These are phyloP conservation scores for Tortrix viridana DNA, from an alignment of 2,888 invertebrate genomes.

Conservation along the genomic window DNA sequence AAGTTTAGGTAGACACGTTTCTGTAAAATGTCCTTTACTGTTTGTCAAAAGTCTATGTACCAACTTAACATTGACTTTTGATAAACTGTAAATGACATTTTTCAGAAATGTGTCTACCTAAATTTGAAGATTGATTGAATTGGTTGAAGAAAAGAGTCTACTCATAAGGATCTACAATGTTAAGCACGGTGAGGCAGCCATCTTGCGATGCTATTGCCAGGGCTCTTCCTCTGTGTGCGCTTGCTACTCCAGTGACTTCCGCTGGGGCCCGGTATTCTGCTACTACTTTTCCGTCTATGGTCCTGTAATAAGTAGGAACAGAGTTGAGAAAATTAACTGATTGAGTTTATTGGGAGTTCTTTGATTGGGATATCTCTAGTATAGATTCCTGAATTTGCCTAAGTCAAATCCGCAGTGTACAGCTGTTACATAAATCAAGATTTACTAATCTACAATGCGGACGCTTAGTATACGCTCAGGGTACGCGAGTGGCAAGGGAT, in stretches of 20 bases:
- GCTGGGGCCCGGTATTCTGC: slow-evolving; percentile 97
- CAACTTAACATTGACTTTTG: not conserved
- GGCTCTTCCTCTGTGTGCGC: slow-evolving; percentile 92
- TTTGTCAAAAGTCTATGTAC: not conserved
- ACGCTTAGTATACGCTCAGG: too few species aligned
- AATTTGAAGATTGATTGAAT: too few species aligned
- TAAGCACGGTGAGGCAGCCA: slow-evolving; percentile 96
- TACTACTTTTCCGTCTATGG: slow-evolving; percentile 94
- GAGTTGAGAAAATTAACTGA: not conserved
- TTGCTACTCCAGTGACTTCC: slow-evolving; percentile 94
- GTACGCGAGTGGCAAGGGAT: too few species aligned
- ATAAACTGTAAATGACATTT: not conserved
- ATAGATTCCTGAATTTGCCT: too few species aligned
- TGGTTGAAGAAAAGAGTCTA: slow-evolving; percentile 44
- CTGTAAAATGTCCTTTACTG: too few species aligned
- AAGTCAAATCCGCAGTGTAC: too few species aligned
- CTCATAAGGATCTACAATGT: slow-evolving; percentile 83
- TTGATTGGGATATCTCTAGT: not conserved
- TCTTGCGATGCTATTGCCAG: slow-evolving; percentile 96
- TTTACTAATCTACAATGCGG: too few species aligned
- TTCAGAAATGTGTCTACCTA: too few species aligned
- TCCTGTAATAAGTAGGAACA: slow-evolving; percentile 75
- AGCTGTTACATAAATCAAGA: too few species aligned
- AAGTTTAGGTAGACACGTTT: too few species aligned
- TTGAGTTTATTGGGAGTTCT: not conserved